Percentiles rank a stretch among this genome's conserved stretches.
Conservation (phyloP, 2,888 invertebrate species). For the Drosophila limbata region DNA sequence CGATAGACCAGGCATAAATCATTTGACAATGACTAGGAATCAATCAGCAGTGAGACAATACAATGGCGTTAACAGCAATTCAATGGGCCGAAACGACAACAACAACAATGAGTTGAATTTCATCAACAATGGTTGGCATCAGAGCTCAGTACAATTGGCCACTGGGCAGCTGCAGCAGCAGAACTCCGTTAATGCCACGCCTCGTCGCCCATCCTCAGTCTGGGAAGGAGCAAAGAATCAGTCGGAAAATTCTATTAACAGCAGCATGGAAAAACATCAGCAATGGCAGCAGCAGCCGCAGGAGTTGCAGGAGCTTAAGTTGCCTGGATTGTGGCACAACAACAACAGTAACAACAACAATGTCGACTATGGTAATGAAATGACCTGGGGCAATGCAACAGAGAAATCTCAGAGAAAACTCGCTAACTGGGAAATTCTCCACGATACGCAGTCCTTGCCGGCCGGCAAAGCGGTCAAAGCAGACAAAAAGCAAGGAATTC, state of each 20-base stretch:
- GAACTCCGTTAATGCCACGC: not conserved
- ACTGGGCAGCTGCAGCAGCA: conserved; percentile 25
- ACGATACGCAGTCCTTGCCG: conserved; percentile 12
- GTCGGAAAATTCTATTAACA: conserved; percentile 78
- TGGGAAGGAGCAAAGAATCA: conserved; percentile 66
- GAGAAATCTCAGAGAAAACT: conserved; percentile 67
- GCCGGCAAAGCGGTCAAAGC: conserved; percentile 4
- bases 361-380: conserved; percentile 80
- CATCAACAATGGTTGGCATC: conserved; percentile 68
- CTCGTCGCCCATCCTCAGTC: conserved; percentile 34
- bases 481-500: conserved; percentile 31
- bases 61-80: conserved; percentile 48
- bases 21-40: conserved; percentile 72
- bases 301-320: conserved; percentile 6
- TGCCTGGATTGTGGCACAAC: conserved; percentile 2
- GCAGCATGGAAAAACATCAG: conserved; percentile 48
- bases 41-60: conserved; percentile 77
- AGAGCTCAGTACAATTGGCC: conserved; percentile 65
- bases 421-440: conserved; percentile 53
- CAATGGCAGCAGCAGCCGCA: conserved; percentile 28
- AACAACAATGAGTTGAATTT: conserved; percentile 14
- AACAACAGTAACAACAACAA: conserved; percentile 15
- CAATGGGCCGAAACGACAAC: conserved; percentile 45
- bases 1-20: conserved; percentile 67
- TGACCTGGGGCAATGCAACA: conserved; percentile 68